Evolutionary conservation across 2,797 vertebrate genomes (phyloP).

Genomic region (Enteromius viviparus): DNA sequence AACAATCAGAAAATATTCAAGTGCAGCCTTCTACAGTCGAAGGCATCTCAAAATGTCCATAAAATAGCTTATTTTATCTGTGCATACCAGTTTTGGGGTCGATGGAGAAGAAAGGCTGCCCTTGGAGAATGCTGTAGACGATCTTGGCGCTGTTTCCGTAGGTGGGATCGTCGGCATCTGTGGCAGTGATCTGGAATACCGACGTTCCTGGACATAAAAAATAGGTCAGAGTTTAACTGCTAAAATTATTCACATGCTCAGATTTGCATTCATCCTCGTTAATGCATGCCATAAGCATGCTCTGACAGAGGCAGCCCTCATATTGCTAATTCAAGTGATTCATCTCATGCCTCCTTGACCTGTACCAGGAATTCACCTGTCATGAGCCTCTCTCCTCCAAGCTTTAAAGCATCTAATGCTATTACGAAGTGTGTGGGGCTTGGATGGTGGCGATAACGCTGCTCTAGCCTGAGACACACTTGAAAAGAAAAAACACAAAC

Average conservation of each 20-base stretch:
- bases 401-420: conserved; percentile 26
- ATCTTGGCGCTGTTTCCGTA: conserved; percentile 88
- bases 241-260: neutral
- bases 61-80: neutral
- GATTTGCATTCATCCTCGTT: conserved; percentile 7
- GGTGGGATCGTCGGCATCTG: conserved; percentile 86
- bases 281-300: conserved; percentile 18
- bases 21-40: conserved; percentile 4
- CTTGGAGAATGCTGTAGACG: conserved; percentile 88
- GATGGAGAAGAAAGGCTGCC: conserved; percentile 87
- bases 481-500: conserved; percentile 17
- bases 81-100: conserved; percentile 86
- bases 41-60: conserved; percentile 2
- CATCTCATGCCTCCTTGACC: conserved; percentile 38
- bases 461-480: neutral
- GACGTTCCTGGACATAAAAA: conserved; percentile 61
- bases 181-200: conserved; percentile 87
- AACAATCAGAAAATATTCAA: conserved; percentile 35
- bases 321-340: conserved; percentile 22
- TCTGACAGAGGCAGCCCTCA: neutral
- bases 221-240: neutral
- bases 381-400: conserved; percentile 16
- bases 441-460: conserved; percentile 6
- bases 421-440: conserved; percentile 13
- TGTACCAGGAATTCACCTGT: conserved; percentile 30